phyloP scores from a whole-genome alignment of 2,113 vertebrate species.

The Amblyornis subalaris region DNA sequence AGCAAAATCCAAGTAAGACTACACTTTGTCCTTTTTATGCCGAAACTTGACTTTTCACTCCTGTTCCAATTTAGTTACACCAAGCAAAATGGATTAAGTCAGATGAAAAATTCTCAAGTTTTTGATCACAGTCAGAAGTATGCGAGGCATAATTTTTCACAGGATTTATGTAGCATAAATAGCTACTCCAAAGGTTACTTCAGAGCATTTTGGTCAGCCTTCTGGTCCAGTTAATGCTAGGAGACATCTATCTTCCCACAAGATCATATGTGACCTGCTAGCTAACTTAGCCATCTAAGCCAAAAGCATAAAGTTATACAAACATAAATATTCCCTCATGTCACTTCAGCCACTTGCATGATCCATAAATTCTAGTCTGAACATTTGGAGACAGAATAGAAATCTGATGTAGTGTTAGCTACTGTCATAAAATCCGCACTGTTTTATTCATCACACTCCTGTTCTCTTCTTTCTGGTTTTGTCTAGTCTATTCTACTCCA shows the following conservation, averaged over 20 bases:
- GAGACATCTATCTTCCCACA: background rate
- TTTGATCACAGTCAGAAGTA: background rate
- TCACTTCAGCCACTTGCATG: background rate
- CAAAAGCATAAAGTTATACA: background rate
- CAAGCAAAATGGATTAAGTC: background rate
- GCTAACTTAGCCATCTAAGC: background rate
- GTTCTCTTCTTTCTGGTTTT: background rate
- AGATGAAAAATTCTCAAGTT: background rate
- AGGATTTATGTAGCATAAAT: background rate
- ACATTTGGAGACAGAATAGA: background rate
- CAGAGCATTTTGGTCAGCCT: background rate
- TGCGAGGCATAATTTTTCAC: background rate
- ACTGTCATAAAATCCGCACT: background rate
- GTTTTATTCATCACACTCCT: background rate
- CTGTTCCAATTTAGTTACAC: rapidly evolving
- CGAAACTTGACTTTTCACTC: rapidly evolving
- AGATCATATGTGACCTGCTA: background rate
- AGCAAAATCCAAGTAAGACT: background rate
- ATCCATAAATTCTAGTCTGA: background rate
- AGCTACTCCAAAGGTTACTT: background rate
- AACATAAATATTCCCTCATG: background rate
- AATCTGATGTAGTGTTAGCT: background rate
- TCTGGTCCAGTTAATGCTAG: background rate
- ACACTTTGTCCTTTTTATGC: background rate
- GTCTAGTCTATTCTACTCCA: background rate